Evolutionary conservation across 1,140 invertebrate species (phyloP).

Genomic region (Cecropterus lyciades): DNA sequence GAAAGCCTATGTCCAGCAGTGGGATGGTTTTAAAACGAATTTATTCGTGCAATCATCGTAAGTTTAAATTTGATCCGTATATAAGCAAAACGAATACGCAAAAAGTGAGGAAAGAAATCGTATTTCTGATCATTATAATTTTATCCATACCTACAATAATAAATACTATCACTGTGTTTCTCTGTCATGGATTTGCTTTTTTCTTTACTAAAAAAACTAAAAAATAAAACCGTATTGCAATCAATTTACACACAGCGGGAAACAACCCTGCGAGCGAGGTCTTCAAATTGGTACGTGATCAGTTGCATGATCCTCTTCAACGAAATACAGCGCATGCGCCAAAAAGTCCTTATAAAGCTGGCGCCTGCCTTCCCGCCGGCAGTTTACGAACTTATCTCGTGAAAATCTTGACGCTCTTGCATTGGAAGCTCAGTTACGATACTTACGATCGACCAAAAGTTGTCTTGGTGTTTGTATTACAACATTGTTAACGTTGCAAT

Average conservation of each 20-base stretch:
- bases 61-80: too few species aligned
- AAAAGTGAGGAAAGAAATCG: too few species aligned
- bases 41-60: too few species aligned
- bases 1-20: too few species aligned
- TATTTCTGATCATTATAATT: too few species aligned
- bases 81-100: too few species aligned
- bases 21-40: too few species aligned
- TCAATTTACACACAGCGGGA: neutral
- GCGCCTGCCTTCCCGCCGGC: slow-evolving; percentile 39
- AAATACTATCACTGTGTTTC: too few species aligned
- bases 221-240: neutral
- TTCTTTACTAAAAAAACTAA: too few species aligned
- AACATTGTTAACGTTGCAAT: slow-evolving; percentile 30
- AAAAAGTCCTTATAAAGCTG: slow-evolving; percentile 55
- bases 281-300: slow-evolving; percentile 41
- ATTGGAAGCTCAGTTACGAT: slow-evolving; percentile 35
- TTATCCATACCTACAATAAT: too few species aligned
- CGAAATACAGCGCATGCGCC: slow-evolving; percentile 57
- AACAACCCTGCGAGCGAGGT: slow-evolving; percentile 3
- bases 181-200: too few species aligned
- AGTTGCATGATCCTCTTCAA: slow-evolving; percentile 37
- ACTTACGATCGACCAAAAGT: slow-evolving; percentile 50
- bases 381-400: slow-evolving; percentile 54
- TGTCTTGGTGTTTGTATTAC: slow-evolving; percentile 2
- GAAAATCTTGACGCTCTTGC: slow-evolving; percentile 44